Percentiles rank a stretch among this genome's conserved stretches.
Conservation (phyloP, 2,797 vertebrate species). For the Sylvia borin region DNA sequence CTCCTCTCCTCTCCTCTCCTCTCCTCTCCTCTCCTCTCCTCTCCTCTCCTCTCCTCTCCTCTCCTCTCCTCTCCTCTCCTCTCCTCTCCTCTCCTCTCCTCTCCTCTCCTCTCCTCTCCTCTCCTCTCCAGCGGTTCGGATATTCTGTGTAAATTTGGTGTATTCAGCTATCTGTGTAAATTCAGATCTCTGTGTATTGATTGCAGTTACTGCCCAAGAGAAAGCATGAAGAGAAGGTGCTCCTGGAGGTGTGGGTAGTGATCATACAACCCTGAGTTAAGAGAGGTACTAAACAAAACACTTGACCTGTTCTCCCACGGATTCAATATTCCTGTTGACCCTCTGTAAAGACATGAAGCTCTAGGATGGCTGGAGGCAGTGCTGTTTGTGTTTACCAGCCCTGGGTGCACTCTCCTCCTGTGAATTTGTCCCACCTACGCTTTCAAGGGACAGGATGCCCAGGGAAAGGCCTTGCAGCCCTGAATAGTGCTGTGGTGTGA, state of each 20-base stretch:
- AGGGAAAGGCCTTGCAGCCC: not conserved
- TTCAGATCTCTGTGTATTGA: not conserved
- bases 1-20: no score
- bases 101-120: no score
- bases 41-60: not conserved
- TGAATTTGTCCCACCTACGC: rapidly evolving
- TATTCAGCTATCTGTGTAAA: not conserved
- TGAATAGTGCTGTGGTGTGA: not conserved
- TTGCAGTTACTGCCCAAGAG: not conserved
- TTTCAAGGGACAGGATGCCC: not conserved
- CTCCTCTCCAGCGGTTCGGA: no score
- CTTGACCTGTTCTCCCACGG: not conserved
- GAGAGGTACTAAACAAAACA: not conserved
- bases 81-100: no score
- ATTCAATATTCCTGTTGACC: not conserved
- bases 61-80: no score
- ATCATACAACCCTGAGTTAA: not conserved
- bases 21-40: not conserved
- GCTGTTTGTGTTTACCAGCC: not conserved
- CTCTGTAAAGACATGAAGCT: not conserved
- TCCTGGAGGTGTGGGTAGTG: not conserved
- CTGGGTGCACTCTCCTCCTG: not conserved
- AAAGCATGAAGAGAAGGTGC: not conserved
- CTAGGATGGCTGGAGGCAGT: not conserved
- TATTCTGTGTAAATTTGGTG: not conserved